Evolutionary conservation across 2,113 vertebrate genomes (phyloP), one percentile per base, ranked within the genome.

Genomic region (Amia ocellicauda): DNA sequence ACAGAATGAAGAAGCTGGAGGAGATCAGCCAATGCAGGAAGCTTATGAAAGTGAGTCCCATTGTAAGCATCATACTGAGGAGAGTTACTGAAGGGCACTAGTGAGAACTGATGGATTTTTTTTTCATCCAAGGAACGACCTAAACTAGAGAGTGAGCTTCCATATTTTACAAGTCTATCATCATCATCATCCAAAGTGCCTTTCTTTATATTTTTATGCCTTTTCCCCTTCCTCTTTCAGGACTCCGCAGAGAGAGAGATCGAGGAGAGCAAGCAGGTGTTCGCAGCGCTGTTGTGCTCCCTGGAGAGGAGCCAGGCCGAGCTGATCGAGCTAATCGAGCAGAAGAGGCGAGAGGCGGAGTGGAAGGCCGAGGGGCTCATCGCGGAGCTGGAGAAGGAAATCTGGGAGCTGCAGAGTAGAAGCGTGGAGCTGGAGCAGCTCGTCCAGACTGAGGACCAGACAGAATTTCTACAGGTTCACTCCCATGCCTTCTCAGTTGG

Each of bases 301-400:
- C 83, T 89, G 72, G 86, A 89, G 68, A 80, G 74, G 62, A 84
- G 67, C 58, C 88, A 88, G 76, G 86, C 82, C 71, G 75, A 70
- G 0, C 74, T 90, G 0, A 71, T 88, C 17, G 16, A 69, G 4
- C 74, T 71, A 2, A 83, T 88, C 19, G 88, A 88, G 55, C 72
- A 74, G 20, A 77, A 78, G 61, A 77, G 83, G 68, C 59, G 3
- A 14, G 76, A 83, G n/a, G 85, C 85, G n/a, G 82, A 84, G 75
- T 77, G 43, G 60, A 79, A 29, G 41, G 82, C 85, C 0, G 73
- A 81, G 14, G 70, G 42, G 5, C 60, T 88, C 55, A 54, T 87
- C 41, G 77, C 69, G 17, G 77, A 85, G 31, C 77, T 90, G 5
- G 64, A 85, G 28, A 69, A 71, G 59, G 86, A 90, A 69, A 85